Base-by-base conservation (phyloP, 1,140 invertebrate genomes). In the Mamestra configurata region DNA sequence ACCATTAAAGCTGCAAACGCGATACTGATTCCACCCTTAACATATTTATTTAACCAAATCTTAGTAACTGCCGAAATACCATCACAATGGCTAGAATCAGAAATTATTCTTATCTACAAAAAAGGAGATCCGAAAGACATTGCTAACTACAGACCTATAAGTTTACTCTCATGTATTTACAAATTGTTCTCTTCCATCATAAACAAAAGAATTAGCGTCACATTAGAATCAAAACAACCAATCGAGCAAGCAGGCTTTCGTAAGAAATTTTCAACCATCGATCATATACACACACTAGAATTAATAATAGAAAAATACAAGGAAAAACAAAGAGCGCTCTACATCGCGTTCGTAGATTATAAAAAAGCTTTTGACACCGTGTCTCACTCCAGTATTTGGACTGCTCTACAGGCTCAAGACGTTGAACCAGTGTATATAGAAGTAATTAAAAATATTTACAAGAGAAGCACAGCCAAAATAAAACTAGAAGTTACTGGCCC, bases 1-100 rank as follows among this genome's bases (percentile, higher is more conserved):
- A 1, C n/a, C n/a, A 20, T 24, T 20, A 35, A 35, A 43, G 0
- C 40, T 2, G 13, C 61, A 10, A 1, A 5, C 15, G 31, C 7
- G 0, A 40, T 73, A 73, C 22, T 18, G 24, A 2, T 4, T 18
- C 43, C 40, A 61, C 64, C 31, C 72, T 55, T 79, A 61, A 71
- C 27, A 61, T 13, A 61, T 46, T 37, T 73, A 55, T 73, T 73
- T 37, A 55, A 73, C 51, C 22, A 5, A 0, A 40, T 73, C 7
- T 18, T 73, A 55, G 27, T 57, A 57, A 73, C 49, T 18, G 15
- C 51, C 11, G 24, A 73, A 55, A 73, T 37, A 55, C 51, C 71
- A 4, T n/a, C 49, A 2, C 71, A 73, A 18, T 73, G 71, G 49
- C 1, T 13, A 11, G 71, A 72, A n/a, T 72, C 70, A 51, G 13